Conservation (phyloP, 2,797 vertebrate species). For the Zenarchopterus dispar region DNA sequence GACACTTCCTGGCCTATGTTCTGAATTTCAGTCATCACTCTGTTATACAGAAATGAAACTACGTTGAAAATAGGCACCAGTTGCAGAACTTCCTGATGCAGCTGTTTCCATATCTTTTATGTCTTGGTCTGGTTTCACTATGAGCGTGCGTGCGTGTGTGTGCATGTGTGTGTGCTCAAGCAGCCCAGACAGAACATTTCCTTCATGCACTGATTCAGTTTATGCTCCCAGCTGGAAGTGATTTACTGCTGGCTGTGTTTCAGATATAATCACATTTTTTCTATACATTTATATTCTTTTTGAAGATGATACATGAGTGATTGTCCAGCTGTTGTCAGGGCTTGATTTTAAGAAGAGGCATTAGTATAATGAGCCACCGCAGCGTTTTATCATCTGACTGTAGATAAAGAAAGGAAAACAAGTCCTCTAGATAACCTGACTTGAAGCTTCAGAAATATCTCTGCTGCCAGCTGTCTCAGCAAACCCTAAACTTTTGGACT, state of each 20-base stretch:
- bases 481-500: too few relatives aligned
- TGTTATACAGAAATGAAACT: slow-evolving; percentile 75
- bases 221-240: slow-evolving; percentile 17
- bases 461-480: too few relatives aligned
- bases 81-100: slow-evolving; percentile 67
- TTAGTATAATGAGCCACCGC: too few relatives aligned
- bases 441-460: too few relatives aligned
- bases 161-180: not conserved
- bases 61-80: slow-evolving; percentile 59
- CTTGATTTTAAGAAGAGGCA: too few relatives aligned
- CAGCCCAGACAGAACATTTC: slow-evolving; percentile 63
- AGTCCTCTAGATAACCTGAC: too few relatives aligned
- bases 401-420: too few relatives aligned
- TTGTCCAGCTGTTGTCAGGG: too few relatives aligned
- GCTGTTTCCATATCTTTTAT: slow-evolving; percentile 64
- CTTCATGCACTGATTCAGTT: slow-evolving; percentile 49
- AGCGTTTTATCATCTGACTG: too few relatives aligned
- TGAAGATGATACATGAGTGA: not conserved
- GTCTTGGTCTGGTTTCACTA: slow-evolving; percentile 77
- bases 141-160: slow-evolving; percentile 54
- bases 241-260: slow-evolving; percentile 10
- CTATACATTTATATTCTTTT: slow-evolving; percentile 25
- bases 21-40: slow-evolving; percentile 47
- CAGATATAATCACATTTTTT: slow-evolving; percentile 39
- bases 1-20: slow-evolving; percentile 43